Evolutionary conservation across 2,797 vertebrate genomes (phyloP), one percentile per base, ranked within the genome.

Genomic region (Cyprinella venusta): DNA sequence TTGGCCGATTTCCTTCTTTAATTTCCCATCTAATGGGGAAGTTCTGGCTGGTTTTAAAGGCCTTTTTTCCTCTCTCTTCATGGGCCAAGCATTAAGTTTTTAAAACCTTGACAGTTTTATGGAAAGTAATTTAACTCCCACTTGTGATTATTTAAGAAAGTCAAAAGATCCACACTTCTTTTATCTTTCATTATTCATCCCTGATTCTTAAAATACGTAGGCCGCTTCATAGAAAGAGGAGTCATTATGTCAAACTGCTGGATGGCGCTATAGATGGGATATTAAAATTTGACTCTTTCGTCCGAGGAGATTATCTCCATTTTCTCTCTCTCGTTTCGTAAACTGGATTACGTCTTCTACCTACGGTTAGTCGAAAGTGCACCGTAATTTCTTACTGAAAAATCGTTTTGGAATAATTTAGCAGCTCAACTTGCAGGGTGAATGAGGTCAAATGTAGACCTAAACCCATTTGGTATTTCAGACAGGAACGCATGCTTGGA

Each of bases 141-240:
- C 85, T 85, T 76, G 83, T 90, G 86, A 91, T 91, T 91, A 89
- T 89, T 90, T 91, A 86, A 92, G 86, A 90, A 88, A 92, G 86
- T 91, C 64, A 85, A 84, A 91, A 91, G 88, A 88, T 87, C 16
- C 2, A 67, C 38, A 84, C 88, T 68, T 86, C 88, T 91, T 92
- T 92, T 92, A 93, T 88, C 86, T 84, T 84, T 87, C 87, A 88
- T 89, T 89, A 90, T 85, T 88, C 87, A 86, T 84, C 85, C 68
- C 85, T 82, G 79, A 76, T 85, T 82, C 88, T 86, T 77, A 79
- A 82, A 50, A 82, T 87, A 80, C 69, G 77, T 76, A 45, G 63
- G 50, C 63, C 0, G 5, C n/a, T 79, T 83, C 42, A 83, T 83
- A 78, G 75, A 88, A 79, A 77, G 56, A 86, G 88, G 86, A 89